A percentile compares a stretch with the other conserved stretches of the same genome.
Conservation (phyloP, 2,113 vertebrate genomes). For the Scalopus aquaticus region DNA sequence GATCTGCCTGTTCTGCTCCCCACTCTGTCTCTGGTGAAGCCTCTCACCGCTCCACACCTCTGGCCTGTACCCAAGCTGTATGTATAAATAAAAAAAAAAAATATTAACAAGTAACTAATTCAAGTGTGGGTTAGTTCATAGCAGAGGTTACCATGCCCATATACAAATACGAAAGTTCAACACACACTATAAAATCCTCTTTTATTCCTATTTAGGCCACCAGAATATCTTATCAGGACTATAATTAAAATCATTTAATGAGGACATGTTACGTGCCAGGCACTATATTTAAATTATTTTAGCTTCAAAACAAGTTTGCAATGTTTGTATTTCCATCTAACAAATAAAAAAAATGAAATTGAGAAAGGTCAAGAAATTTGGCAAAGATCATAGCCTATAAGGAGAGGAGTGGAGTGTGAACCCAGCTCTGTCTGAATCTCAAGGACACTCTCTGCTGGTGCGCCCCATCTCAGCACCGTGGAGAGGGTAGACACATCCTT, state of each 20-base stretch:
- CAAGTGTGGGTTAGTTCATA: neutral
- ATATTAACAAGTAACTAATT: neutral
- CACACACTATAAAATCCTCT: neutral
- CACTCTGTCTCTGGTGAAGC: too few species aligned
- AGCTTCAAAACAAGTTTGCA: neutral
- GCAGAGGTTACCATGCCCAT: neutral
- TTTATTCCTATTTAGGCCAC: neutral
- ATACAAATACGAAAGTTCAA: neutral
- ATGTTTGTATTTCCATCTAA: neutral
- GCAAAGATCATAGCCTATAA: neutral
- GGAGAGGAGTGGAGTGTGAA: neutral
- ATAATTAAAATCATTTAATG: neutral
- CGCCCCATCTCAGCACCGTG: neutral
- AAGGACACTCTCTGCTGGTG: accelerated
- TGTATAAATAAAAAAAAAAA: too few species aligned
- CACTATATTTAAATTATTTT: neutral
- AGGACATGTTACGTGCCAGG: neutral
- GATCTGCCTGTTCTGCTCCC: too few species aligned
- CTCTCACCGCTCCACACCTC: too few species aligned
- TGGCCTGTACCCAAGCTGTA: too few species aligned
- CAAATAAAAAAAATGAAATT: neutral
- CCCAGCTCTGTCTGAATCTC: neutral
- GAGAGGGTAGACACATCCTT: neutral
- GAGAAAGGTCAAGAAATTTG: neutral
- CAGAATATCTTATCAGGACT: neutral